Evolutionary conservation across 2,113 vertebrate species (phyloP), one percentile per base, ranked within the genome.

Genomic region (Ondatra zibethicus): DNA sequence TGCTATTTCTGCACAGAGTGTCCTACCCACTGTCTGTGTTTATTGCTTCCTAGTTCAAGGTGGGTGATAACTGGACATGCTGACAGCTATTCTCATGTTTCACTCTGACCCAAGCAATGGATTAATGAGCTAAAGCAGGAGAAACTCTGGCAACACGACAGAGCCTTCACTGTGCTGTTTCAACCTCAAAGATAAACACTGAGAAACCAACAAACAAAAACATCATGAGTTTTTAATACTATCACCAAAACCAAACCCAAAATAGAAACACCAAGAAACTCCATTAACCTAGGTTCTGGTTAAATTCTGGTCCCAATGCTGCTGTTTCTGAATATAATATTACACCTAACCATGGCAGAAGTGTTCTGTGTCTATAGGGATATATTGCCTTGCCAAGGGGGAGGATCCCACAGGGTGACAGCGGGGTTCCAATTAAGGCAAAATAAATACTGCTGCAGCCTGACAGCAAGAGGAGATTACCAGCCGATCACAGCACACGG

Each of bases 351-450:
- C 33, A 87, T 0, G 0, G 91, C 63, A 55, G 13, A 29, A 72
- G 17, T 66, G 73, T 39, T 80, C 45, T 85, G 4, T 21, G 42
- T 93, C 91, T 93, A 9, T 76, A 66, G 72, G 73, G 93, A 84
- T 72, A 85, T 80, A 88, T 27, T 72, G 81, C 63, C 89, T 90
- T 84, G 73, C 89, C 65, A 63, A 82, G 52, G 25, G 61, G 66
- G 58, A 88, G 92, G 80, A 96, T 55, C 50, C 91, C 91, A 95
- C 52, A 80, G 73, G 45, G 78, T 3, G 86, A 27, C 96, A 31
- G 58, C 12, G 84, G 90, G 55, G 78, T 94, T 95, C 78, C 88
- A 96, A 97, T 91, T 66, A 84, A 90, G 90, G 33, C 94, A 93
- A 81, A 97, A 12, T 55, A 96, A 65, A 80, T 92, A 96, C 82